These are phyloP conservation scores for Marmota monax DNA, from an alignment of 2,113 vertebrate species.

Conservation along the genomic window DNA sequence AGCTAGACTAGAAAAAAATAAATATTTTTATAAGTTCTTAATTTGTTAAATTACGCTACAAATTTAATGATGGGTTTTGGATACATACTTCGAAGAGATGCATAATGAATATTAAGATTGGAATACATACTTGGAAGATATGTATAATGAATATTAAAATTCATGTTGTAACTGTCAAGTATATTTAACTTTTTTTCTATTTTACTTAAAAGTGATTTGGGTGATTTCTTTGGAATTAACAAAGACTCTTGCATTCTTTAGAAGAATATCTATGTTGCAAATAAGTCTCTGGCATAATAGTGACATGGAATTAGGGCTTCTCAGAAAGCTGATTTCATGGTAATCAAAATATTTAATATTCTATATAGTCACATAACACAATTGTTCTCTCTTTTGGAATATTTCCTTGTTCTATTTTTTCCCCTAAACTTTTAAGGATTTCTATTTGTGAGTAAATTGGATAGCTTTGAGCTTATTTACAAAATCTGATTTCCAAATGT, in stretches of 20 bases:
- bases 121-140: not conserved
- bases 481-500: slow-evolving; percentile 68
- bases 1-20: slow-evolving; percentile 24
- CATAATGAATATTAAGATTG: not conserved
- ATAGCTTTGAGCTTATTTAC: slow-evolving; percentile 34
- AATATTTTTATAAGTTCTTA: slow-evolving; percentile 18
- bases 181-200: not conserved
- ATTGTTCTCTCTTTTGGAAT: not conserved
- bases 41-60: slow-evolving; percentile 50
- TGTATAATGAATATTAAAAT: not conserved
- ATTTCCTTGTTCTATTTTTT: not conserved
- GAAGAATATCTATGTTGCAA: not conserved
- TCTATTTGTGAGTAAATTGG: not conserved
- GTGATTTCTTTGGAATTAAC: not conserved
- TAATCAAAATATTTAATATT: slow-evolving; percentile 11
- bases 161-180: not conserved
- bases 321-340: slow-evolving; percentile 35
- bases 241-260: not conserved
- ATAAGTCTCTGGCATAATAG: not conserved
- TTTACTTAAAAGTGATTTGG: not conserved
- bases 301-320: not conserved
- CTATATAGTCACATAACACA: not conserved
- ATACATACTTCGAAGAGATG: not conserved
- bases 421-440: not conserved
- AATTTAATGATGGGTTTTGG: not conserved